Conservation (phyloP, 2,797 vertebrate genomes). For the Hydrolagus colliei region DNA sequence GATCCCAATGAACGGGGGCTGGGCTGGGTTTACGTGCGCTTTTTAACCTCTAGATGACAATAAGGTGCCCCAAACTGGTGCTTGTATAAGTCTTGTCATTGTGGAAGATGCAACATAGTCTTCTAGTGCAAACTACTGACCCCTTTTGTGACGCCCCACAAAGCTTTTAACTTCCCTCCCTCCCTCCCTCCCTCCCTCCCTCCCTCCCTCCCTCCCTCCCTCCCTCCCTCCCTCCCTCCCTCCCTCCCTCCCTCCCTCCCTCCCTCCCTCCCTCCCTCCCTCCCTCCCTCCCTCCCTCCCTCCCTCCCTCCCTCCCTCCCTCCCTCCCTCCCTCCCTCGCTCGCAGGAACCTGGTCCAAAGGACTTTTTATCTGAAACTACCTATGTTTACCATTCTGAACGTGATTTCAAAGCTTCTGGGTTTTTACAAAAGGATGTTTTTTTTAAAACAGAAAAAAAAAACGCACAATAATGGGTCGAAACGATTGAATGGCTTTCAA, state of each 20-base stretch:
- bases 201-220: neutral
- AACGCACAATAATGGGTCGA: neutral
- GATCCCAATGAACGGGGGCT: neutral
- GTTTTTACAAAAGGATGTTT: conserved; percentile 10
- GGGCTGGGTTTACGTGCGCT: neutral
- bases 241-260: neutral
- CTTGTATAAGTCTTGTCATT: neutral
- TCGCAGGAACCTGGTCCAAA: conserved; percentile 11
- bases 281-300: neutral
- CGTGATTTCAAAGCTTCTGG: conserved; percentile 1
- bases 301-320: no score
- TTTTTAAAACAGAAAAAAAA: neutral
- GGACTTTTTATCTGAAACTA: conserved; percentile 11
- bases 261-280: no score
- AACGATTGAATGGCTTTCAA: neutral
- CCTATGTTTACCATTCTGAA: conserved; percentile 16
- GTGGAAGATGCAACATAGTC: conserved; percentile 11
- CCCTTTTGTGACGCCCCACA: neutral
- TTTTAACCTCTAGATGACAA: conserved; percentile 2
- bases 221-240: no score
- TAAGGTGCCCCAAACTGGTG: neutral
- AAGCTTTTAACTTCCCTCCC: neutral
- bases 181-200: no score
- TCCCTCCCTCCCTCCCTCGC: neutral
- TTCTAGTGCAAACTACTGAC: conserved; percentile 10